Base-by-base conservation (phyloP, 2,113 vertebrate genomes). In the Sclerurus mexicanus region DNA sequence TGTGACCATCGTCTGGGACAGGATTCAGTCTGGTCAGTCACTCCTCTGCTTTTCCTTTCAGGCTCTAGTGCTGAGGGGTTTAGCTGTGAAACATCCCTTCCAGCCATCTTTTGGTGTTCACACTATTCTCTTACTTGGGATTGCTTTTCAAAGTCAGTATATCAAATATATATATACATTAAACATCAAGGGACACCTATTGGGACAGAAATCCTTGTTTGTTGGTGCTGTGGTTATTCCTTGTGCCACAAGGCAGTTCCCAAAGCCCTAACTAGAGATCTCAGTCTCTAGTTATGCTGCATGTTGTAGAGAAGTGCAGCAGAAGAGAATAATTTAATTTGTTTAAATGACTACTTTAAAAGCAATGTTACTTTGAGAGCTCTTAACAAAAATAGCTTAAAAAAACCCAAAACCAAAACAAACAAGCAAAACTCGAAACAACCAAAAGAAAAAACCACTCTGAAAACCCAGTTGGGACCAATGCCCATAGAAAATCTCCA, bases 1-100 rank as follows among this genome's bases (percentile, higher is more conserved):
- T 0, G 98, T 99, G 78, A 66, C 40, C 25, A 99, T 99, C 12
- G 55, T 98, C 15, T 98, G 98, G 98, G 97, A 99, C 75, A 98
- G 97, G 85, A 99, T 99, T 95, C 75, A 82, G 74, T 4, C 94
- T 23, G 99, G 99, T 99, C 98, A 49, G 68, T 79, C 64, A 40
- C 64, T 87, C n/a, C 47, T 8, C 15, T 17, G 59, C 17, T 50
- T 63, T 90, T 52, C 14, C 9, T 49, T 84, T 85, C 56, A 56
- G 12, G 12, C 33, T 68, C 24, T 78, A 22, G 3, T 12, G 14
- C 27, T 39, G 33, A 24, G 3, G 20, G 0, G 1, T 39, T 90
- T 63, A 63, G 53, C 20, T 60, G 12, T 60, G 67, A 24, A 75
- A 74, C 10, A 27, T 49, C 31, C 40, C 9, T 58, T 55, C 50